Evolutionary conservation across 2,797 vertebrate genomes (phyloP), one percentile per base, ranked within the genome.

Genomic region (Lophotriccus pileatus): DNA sequence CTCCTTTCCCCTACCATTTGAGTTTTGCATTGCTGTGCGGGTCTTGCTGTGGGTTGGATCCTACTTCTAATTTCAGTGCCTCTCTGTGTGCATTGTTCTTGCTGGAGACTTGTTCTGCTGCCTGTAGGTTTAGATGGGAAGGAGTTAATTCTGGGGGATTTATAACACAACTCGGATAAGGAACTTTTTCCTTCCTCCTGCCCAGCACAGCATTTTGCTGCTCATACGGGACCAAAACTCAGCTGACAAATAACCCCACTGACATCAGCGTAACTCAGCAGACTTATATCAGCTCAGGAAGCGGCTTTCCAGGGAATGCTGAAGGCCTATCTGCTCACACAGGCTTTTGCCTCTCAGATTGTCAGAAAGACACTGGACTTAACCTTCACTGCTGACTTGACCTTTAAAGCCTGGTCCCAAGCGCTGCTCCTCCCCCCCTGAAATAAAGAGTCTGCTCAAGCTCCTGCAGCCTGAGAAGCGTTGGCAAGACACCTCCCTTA

Each of bases 321-420:
- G n/a, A n/a, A 55, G 85, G 66, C 73, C 94, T 69, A 41, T 63
- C 62, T 78, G 88, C 87, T 88, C 73, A 69, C 50, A 55, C 46
- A 82, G 62, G 47, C 66, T 84, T 95, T 81, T 46, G 44, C 59
- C 88, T 86, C 87, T 81, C 62, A 55, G 87, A 78, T 59, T 78
- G 47, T 73, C 91, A 69, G 84, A 84, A 96, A 91, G 87, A 73
- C 73, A 17, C 43, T 67, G 67, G 66, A 64, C 59, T 96, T 96
- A 94, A 87, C 77, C 78, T 94, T 78, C 0, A 0, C 46, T 78
- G 43, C 18, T 72, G 60, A 34, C 36, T 62, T 89, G 84, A 93
- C 91, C 84, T 97, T 89, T 69, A 76, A 89, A 93, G 44, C 55
- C 73, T 43, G 9, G 36, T 79, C 76, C 91, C 60, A 78, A 58